phyloP scores from a whole-genome alignment of 2,797 vertebrate species.

The Mus caroli region DNA sequence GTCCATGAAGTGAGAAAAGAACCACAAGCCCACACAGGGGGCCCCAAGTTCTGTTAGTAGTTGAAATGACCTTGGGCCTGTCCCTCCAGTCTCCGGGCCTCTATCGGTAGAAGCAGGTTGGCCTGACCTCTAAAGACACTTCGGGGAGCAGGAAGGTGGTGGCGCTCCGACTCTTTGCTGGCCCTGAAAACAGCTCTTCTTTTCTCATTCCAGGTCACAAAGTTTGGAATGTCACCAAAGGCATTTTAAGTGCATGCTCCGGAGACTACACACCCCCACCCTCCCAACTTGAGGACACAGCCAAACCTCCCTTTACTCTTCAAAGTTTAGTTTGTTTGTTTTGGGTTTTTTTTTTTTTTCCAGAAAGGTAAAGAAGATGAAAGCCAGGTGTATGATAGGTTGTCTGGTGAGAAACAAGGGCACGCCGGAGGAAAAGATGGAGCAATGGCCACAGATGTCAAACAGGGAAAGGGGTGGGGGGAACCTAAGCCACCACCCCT shows the following conservation, averaged over 20 bases:
- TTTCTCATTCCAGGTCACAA: not conserved
- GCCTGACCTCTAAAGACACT: slow-evolving; percentile 15
- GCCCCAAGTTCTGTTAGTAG: slow-evolving; percentile 15
- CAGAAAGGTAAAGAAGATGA: not conserved
- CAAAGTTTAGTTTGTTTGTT: not conserved
- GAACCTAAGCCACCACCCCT: not conserved
- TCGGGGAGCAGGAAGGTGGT: not conserved
- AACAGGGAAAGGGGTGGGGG: not conserved
- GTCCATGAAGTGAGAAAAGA: slow-evolving; percentile 40
- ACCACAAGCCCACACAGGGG: slow-evolving; percentile 61
- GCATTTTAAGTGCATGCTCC: not conserved
- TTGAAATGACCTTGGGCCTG: slow-evolving; percentile 38
- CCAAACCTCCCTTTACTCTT: not conserved
- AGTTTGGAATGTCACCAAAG: not conserved
- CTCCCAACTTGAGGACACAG: not conserved
- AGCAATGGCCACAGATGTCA: not conserved
- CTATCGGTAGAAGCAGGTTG: not conserved
- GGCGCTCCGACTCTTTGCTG: not conserved
- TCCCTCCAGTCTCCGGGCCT: slow-evolving; percentile 6
- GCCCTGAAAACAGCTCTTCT: not conserved
- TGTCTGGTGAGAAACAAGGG: not conserved
- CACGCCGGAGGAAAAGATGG: not conserved
- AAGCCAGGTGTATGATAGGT: not conserved
- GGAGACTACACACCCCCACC: not conserved
- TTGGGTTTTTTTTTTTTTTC: not conserved